Evolutionary conservation across 2,113 vertebrate species (phyloP), one percentile per base, ranked within the genome.

Genomic region (Hyla sarda): DNA sequence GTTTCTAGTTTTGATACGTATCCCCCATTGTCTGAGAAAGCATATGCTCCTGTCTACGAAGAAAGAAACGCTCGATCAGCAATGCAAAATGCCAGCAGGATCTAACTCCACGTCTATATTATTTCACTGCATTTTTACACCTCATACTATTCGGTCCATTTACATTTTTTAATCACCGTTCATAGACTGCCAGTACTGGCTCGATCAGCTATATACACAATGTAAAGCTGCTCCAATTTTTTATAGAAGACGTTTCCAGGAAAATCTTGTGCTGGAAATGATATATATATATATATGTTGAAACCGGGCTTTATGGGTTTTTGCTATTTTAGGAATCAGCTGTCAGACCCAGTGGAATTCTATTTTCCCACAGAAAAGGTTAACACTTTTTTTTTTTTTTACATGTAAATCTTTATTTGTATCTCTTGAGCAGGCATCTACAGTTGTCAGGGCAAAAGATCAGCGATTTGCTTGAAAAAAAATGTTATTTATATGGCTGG

Each of bases 401-500:
- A 25, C 62, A 65, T 50, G 34, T 76, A 84, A 74, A 62, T 84
- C 52, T 45, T 58, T 73, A 48, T 84, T 76, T 84, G n/a, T 54
- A 54, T 56, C 69, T 74, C 17, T 83, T 23, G 19, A 65, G 54
- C 23, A 30, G 30, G 25, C 30, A 67, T 32, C 30, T 30, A 32
- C 28, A 71, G 45, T 47, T 71, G 62, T 50, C 81, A 72, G 47
- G 9, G 30, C 65, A 76, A 50, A 30, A 84, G 56, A 84, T 77
- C 65, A 60, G 28, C 88, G 89, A 32, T 88, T 69, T 87, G 85
- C 56, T 0, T 0, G 87, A 91, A 88, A 77, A 87, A 89, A 88
- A n/a, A n/a, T n/a, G 88, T 91, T 93, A 93, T 95, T 94, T 94
- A 92, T 95, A 94, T 88, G 65, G 0, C 85, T 94, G 93, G 94